A percentile compares a stretch with the other conserved stretches of the same genome.
Conservation (phyloP, 2,113 vertebrate species). For the Tragelaphus buxtoni region DNA sequence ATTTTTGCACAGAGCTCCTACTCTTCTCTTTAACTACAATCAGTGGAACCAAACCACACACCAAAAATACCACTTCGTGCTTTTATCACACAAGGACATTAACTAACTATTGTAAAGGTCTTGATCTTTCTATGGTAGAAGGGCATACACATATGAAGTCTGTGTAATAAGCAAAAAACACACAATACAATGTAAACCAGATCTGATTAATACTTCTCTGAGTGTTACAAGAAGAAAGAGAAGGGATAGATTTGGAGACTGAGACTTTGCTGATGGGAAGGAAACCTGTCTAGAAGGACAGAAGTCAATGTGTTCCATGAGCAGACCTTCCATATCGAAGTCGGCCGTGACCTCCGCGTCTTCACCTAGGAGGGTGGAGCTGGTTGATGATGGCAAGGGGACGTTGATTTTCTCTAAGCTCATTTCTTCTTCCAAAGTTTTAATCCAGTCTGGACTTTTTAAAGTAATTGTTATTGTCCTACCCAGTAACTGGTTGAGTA, state of each 20-base stretch:
- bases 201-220: not conserved
- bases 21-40: not conserved
- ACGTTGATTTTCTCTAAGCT: slow-evolving; percentile 91
- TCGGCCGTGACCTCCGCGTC: slow-evolving; percentile 92
- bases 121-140: not conserved
- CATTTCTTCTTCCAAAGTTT: slow-evolving; percentile 95
- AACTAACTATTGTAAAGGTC: not conserved
- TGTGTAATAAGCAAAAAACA: not conserved
- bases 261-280: not conserved
- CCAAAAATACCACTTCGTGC: not conserved
- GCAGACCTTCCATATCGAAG: slow-evolving; percentile 97
- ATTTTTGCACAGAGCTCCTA: not conserved
- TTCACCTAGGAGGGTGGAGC: slow-evolving; percentile 96
- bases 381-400: slow-evolving; percentile 90
- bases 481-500: slow-evolving; percentile 85
- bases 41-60: not conserved
- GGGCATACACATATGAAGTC: not conserved
- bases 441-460: slow-evolving; percentile 96
- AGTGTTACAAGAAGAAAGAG: not conserved
- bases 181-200: not conserved
- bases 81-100: not conserved
- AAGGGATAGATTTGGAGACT: not conserved
- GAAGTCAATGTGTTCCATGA: not conserved
- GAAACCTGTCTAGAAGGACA: not conserved
- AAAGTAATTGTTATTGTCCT: slow-evolving; percentile 89